phyloP scores from a whole-genome alignment of 2,797 vertebrate species.

The Clarias platycephalus region DNA sequence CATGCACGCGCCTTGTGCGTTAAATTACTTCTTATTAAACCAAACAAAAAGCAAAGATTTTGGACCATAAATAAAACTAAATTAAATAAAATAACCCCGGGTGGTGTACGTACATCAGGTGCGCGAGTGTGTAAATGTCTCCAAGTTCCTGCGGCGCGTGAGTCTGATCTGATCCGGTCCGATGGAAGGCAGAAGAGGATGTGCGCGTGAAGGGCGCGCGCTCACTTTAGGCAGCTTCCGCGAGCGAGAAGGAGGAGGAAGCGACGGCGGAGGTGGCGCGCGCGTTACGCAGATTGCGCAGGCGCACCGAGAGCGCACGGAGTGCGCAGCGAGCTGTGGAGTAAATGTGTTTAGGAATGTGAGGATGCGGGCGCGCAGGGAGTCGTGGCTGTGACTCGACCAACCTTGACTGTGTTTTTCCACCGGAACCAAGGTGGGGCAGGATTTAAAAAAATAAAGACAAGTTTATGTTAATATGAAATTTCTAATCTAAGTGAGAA shows the following conservation, averaged over 20 bases:
- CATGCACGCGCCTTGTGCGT: background rate
- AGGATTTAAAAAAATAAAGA: too few species aligned
- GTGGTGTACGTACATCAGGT: background rate
- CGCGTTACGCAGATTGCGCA: slow-evolving; percentile 27
- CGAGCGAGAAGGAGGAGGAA: slow-evolving; percentile 8
- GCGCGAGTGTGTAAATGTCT: background rate
- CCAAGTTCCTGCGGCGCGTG: background rate
- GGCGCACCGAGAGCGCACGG: slow-evolving; percentile 4
- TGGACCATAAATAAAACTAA: background rate
- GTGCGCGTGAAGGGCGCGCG: slow-evolving; percentile 6
- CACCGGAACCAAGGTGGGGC: background rate
- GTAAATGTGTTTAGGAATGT: slow-evolving; percentile 40
- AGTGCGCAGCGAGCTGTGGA: background rate
- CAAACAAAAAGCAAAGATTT: background rate
- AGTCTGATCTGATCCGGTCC: slow-evolving; percentile 16
- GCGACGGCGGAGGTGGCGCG: background rate
- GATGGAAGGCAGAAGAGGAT: slow-evolving; percentile 28
- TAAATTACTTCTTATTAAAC: background rate
- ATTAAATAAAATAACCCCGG: background rate
- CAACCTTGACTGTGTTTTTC: background rate
- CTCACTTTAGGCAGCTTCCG: slow-evolving; percentile 13
- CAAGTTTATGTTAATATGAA: too few species aligned
- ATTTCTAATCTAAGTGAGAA: too few species aligned
- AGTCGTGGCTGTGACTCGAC: background rate
- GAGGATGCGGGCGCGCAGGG: background rate